Base-by-base conservation (phyloP, 2,113 vertebrate genomes). In the Asarcornis scutulata region DNA sequence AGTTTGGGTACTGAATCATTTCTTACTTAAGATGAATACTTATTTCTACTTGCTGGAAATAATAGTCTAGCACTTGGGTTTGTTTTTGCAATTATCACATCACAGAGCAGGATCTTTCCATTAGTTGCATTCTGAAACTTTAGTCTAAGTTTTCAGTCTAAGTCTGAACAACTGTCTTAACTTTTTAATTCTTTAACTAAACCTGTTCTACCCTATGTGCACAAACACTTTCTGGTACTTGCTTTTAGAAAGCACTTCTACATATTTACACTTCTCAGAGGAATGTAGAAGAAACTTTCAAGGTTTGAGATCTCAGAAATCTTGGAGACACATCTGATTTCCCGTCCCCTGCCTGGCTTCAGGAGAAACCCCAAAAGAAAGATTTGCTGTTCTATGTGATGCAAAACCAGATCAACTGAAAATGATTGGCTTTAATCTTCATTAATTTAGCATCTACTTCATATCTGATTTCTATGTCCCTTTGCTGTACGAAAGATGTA, bases 381-480 rank as follows among this genome's bases (percentile, higher is more conserved):
- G 32, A 80, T 58, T 56, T 78, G 9, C 4, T 87, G 20, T 36
- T 58, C 71, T 66, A 42, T 62, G 50, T 50, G 72, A 59, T 50
- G 13, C 23, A 89, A 93, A 95, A 76, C 34, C 66, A 83, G 59
- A 83, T 88, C 74, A 96, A 53, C 52, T 83, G 52, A 50, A 91
- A 94, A 53, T 25, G 60, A 76, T 5, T 82, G n/a, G 63, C 18
- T 92, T 88, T 90, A 86, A 77, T 81, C 62, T 81, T 86, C 60
- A 88, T 66, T 80, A 76, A 83, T 83, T 86, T 94, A 83, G 68
- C 31, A 83, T 56, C 36, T 78, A 81, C 32, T 86, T 92, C 46
- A 42, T 59, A 83, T 17, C 44, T 52, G 52, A 83, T 83, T 83
- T 76, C 50, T 55, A 36, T 94, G 75, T 18, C 31, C 29, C 66